A percentile compares a stretch with the other conserved stretches of the same genome.
phyloP scores from a whole-genome alignment of 2,797 vertebrate species.

The Sylvilagus floridanus region DNA sequence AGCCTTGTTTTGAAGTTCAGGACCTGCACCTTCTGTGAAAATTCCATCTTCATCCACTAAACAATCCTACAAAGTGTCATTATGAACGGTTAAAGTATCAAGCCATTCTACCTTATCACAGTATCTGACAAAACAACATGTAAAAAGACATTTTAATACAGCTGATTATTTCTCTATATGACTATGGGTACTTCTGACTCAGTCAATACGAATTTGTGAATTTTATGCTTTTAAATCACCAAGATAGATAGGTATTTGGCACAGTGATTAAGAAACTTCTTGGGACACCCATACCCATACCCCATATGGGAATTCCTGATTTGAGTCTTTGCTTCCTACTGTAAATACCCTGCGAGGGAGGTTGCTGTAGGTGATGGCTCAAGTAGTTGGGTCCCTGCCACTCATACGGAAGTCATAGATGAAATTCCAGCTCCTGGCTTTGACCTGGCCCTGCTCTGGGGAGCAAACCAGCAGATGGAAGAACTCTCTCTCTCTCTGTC shows the following conservation, averaged over 20 bases:
- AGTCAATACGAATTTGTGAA: not conserved
- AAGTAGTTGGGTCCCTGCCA: too few species aligned
- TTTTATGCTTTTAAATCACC: not conserved
- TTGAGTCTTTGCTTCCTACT: too few species aligned
- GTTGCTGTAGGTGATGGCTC: too few species aligned
- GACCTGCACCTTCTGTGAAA: conserved; percentile 93
- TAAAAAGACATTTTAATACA: not conserved
- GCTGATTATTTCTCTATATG: not conserved
- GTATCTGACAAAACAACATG: not conserved
- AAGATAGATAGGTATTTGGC: not conserved
- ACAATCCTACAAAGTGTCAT: conserved; percentile 90
- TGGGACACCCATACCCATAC: too few species aligned
- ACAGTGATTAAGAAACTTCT: too few species aligned
- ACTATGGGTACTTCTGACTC: not conserved
- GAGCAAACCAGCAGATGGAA: too few species aligned
- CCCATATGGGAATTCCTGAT: too few species aligned
- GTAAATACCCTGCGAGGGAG: too few species aligned
- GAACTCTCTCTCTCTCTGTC: too few species aligned
- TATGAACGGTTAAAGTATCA: conserved; percentile 1
- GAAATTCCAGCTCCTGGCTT: too few species aligned
- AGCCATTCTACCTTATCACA: not conserved
- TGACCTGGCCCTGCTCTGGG: too few species aligned
- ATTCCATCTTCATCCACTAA: conserved; percentile 93
- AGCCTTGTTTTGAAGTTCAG: conserved; percentile 91
- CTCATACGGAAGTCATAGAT: too few species aligned